Conservation (phyloP, 2,797 vertebrate genomes). For the Hydrolagus colliei region DNA sequence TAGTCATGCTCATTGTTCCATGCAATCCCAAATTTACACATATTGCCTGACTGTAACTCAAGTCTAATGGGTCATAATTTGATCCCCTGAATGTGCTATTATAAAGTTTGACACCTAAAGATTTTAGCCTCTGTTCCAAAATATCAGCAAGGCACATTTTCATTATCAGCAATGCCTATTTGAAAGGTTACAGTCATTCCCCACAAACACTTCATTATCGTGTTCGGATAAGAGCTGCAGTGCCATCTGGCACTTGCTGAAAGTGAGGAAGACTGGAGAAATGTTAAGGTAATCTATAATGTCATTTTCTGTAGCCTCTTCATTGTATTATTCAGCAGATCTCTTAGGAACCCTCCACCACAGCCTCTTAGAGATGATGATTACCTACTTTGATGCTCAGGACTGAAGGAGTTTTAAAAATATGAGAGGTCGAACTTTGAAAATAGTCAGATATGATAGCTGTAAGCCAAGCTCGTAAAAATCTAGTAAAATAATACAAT, state of each 20-base stretch:
- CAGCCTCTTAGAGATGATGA: neutral
- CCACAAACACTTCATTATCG: neutral
- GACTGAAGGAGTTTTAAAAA: neutral
- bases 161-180: conserved; percentile 17
- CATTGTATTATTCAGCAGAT: neutral
- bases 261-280: neutral
- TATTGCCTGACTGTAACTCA: neutral
- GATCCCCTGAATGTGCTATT: neutral
- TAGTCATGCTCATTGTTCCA: neutral
- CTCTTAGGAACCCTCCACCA: too few relatives aligned
- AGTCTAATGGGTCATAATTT: neutral
- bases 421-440: neutral
- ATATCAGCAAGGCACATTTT: conserved; percentile 5
- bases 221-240: neutral
- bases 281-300: neutral
- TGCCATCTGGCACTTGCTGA: neutral
- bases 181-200: neutral
- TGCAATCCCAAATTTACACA: neutral
- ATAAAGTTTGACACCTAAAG: neutral
- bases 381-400: neutral
- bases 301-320: conserved; percentile 8
- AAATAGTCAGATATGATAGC: neutral
- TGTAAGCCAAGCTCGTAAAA: neutral
- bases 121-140: neutral
- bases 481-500: too few relatives aligned